Percentiles rank a stretch among this genome's conserved stretches.
phyloP scores from a whole-genome alignment of 2,888 invertebrate genomes.

The Augiades crinisus region DNA sequence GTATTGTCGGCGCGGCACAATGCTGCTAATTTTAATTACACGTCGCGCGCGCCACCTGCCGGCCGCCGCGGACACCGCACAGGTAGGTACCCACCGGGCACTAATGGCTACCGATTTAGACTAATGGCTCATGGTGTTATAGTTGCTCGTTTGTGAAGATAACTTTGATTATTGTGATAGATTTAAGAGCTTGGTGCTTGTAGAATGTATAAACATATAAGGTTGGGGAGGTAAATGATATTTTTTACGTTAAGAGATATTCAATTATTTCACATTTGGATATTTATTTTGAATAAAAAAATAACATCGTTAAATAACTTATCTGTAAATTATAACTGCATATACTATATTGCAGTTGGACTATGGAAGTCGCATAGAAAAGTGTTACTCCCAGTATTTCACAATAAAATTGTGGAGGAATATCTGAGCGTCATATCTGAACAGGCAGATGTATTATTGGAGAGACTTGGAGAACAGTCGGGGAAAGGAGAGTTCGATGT shows the following conservation, averaged over 20 bases:
- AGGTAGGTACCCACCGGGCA: neutral
- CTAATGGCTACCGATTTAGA: neutral
- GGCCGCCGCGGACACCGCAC: neutral
- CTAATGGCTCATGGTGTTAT: too few relatives aligned
- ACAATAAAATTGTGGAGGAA: conserved; percentile 83
- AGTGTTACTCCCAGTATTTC: conserved; percentile 84
- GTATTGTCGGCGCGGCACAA: conserved; percentile 29
- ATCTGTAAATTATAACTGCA: too few relatives aligned
- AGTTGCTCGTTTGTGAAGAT: too few relatives aligned
- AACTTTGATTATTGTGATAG: too few relatives aligned
- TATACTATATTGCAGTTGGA: conserved; percentile 71
- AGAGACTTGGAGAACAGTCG: conserved; percentile 58
- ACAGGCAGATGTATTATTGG: conserved; percentile 74
- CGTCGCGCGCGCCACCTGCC: conserved; percentile 12
- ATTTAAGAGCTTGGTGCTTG: too few relatives aligned
- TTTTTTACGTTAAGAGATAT: too few relatives aligned
- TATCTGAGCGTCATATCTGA: conserved; percentile 83
- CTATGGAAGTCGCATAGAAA: conserved; percentile 83
- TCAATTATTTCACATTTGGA: too few relatives aligned
- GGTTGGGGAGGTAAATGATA: too few relatives aligned
- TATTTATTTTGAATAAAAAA: too few relatives aligned
- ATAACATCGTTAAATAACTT: too few relatives aligned
- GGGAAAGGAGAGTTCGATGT: conserved; percentile 72
- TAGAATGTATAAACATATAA: too few relatives aligned
- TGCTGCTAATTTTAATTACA: conserved; percentile 35